A percentile compares a stretch with the other conserved stretches of the same genome.
phyloP scores from a whole-genome alignment of 2,888 invertebrate species.

The Vesta saturnalis region DNA sequence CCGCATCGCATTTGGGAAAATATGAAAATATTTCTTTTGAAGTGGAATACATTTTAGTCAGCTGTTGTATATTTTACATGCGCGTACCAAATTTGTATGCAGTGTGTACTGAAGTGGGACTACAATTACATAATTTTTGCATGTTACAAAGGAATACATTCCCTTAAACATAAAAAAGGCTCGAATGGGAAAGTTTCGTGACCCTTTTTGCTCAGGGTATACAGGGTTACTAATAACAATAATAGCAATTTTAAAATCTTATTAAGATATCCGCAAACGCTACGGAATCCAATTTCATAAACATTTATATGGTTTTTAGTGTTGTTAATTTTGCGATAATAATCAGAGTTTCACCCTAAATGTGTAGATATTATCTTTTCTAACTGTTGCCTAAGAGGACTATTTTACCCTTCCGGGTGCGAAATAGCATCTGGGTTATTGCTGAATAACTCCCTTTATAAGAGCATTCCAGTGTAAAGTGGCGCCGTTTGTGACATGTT shows the following conservation, averaged over 20 bases:
- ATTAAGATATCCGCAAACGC: neutral
- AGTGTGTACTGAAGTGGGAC: no score
- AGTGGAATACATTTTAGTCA: slow-evolving; percentile 21
- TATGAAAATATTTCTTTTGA: slow-evolving; percentile 34
- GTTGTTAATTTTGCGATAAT: slow-evolving; percentile 34
- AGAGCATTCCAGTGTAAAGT: slow-evolving; percentile 55
- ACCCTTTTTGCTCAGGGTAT: no score
- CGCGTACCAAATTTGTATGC: no score
- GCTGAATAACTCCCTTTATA: slow-evolving; percentile 54
- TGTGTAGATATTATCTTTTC: slow-evolving; percentile 35
- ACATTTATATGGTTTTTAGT: slow-evolving; percentile 19
- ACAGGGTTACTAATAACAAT: no score
- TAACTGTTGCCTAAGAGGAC: slow-evolving; percentile 35
- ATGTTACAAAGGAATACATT: no score
- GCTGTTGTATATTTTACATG: slow-evolving; percentile 10
- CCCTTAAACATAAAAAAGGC: no score
- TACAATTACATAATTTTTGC: no score
- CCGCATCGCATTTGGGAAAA: slow-evolving; percentile 41
- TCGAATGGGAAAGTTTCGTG: no score
- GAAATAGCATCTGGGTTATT: slow-evolving; percentile 54
- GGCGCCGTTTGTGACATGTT: slow-evolving; percentile 54
- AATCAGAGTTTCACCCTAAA: slow-evolving; percentile 30
- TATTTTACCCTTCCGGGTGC: slow-evolving; percentile 44
- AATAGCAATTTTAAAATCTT: neutral
- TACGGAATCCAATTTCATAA: neutral